Evolutionary conservation across 2,113 vertebrate species (phyloP).

Genomic region (Colistium nudipinnis): DNA sequence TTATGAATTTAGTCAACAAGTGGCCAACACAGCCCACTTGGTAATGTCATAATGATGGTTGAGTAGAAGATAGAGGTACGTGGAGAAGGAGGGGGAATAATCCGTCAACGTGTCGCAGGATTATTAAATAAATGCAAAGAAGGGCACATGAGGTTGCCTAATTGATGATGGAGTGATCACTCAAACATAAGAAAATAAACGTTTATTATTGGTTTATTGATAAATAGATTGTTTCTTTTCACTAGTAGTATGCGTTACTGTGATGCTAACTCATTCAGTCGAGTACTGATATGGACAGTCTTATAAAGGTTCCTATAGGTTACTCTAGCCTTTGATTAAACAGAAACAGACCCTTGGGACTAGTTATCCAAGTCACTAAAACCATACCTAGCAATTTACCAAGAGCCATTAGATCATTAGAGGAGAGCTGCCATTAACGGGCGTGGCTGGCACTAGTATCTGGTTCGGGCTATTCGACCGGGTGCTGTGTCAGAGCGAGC

Average conservation of each 20-base stretch:
- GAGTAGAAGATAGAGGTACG: constrained; percentile 8
- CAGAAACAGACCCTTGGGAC: too few relatives aligned
- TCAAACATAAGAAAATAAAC: neutral
- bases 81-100: constrained; percentile 7
- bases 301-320: too few relatives aligned
- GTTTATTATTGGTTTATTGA: neutral
- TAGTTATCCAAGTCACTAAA: too few relatives aligned
- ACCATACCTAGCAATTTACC: too few relatives aligned
- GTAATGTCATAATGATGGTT: constrained; percentile 66
- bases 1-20: constrained; percentile 59
- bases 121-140: constrained; percentile 43
- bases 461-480: too few relatives aligned
- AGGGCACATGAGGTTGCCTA: constrained; percentile 20
- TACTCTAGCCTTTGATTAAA: too few relatives aligned
- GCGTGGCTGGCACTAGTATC: too few relatives aligned
- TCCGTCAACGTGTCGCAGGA: constrained; percentile 34
- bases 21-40: constrained; percentile 31
- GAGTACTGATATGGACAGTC: neutral
- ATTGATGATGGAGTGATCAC: constrained; percentile 15
- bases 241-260: neutral
- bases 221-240: neutral
- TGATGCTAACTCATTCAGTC: neutral
- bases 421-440: too few relatives aligned
- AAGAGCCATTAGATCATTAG: too few relatives aligned
- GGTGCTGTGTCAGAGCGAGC: too few relatives aligned